Conservation (phyloP, 1,140 invertebrate species). For the Glossosoma conforme region DNA sequence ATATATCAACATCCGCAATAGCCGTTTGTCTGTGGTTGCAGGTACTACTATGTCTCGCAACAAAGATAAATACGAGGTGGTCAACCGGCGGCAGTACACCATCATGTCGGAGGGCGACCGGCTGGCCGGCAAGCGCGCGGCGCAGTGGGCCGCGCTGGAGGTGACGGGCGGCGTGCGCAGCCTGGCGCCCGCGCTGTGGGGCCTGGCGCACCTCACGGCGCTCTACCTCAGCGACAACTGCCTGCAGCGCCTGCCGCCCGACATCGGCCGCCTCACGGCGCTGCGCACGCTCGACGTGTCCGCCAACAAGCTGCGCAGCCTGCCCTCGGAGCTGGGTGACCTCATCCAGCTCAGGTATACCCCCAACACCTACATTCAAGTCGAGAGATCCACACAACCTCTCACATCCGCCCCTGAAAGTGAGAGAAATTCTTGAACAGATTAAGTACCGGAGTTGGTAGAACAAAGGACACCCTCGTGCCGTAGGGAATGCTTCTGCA, state of each 20-base stretch:
- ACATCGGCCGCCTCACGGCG: slow-evolving; percentile 79
- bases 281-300: slow-evolving; percentile 88
- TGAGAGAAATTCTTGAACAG: too few relatives aligned
- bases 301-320: slow-evolving; percentile 85
- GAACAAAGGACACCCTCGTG: too few relatives aligned
- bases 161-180: slow-evolving; percentile 87
- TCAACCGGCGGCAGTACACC: slow-evolving; percentile 74
- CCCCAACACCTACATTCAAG: too few relatives aligned
- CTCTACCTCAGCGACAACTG: slow-evolving; percentile 94
- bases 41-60: slow-evolving; percentile 60
- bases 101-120: slow-evolving; percentile 90
- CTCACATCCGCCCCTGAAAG: too few relatives aligned
- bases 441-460: too few relatives aligned
- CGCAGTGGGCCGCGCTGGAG: slow-evolving; percentile 78
- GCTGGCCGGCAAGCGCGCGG: slow-evolving; percentile 87
- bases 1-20: not conserved
- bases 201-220: slow-evolving; percentile 84
- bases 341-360: slow-evolving; percentile 87
- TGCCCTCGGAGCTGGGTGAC: slow-evolving; percentile 94
- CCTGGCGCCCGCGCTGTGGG: slow-evolving; percentile 85
- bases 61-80: slow-evolving; percentile 69
- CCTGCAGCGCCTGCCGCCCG: slow-evolving; percentile 79
- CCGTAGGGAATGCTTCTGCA: too few relatives aligned
- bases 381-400: too few relatives aligned
- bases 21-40: slow-evolving; percentile 28